Base-by-base conservation (phyloP, 2,113 vertebrate species). In the Heterochromis multidens region DNA sequence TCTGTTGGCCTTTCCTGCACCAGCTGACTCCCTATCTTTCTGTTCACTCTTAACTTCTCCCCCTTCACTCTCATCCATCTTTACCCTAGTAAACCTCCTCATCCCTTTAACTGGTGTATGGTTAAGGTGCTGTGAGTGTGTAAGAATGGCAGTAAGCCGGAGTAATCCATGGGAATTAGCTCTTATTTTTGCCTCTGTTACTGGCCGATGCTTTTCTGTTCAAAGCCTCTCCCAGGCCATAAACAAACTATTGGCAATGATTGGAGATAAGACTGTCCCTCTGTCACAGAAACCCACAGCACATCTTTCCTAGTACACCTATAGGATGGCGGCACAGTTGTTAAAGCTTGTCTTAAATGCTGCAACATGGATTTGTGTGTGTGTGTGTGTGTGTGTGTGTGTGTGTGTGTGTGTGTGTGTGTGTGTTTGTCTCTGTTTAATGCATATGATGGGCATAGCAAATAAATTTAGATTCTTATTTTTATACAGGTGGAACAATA, bases 151-250 rank as follows among this genome's bases (percentile, higher is more conserved):
- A 82, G 83, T 95, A 96, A 95, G 82, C 86, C 49, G 74, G 61
- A 86, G 80, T 95, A 96, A 94, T 91, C 90, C 91, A n/a, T 2
- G 7, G 72, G 91, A 95, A 93, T 96, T 95, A 95, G 84, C 81
- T 81, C 80, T 95, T 92, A 91, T 81, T 93, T 91, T 85, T 91
- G 90, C 77, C 88, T 90, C 91, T 92, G 80, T 92, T 94, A 94
- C 87, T 82, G 87, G 82, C 63, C 79, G 59, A 81, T 88, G 84
- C 83, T 80, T 89, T 91, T 91, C 93, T 96, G 92, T 94, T 95
- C 90, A 77, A 78, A 93, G 93, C 87, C 67, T 90, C 82, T 57
- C 49, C 33, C 21, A n/a, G 78, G 87, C 88, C 94, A 89, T 94
- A 93, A 94, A 93, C 88, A 87, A 91, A 88, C 72, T 29, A 52